Conservation (phyloP, 2,113 vertebrate species). For the Platycercus adscitus region DNA sequence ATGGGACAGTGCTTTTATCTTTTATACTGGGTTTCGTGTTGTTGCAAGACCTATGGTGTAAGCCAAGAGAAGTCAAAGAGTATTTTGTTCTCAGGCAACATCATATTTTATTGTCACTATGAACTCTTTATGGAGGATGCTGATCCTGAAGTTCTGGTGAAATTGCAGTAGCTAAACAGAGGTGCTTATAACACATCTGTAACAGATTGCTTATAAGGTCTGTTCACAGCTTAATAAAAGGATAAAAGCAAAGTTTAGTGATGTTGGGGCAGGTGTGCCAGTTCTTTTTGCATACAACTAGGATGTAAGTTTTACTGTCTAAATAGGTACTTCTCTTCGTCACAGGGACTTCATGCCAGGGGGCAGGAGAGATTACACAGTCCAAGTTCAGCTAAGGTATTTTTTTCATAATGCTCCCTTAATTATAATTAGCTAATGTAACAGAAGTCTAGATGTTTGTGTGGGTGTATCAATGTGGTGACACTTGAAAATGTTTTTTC, state of each 20-base stretch:
- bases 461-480: neutral
- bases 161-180: neutral
- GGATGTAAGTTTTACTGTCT: neutral
- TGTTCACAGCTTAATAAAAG: neutral
- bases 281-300: neutral
- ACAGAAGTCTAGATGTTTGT: neutral
- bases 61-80: neutral
- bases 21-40: neutral
- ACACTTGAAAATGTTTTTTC: neutral
- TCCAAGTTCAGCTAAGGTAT: constrained; percentile 95
- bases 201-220: fast-evolving
- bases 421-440: neutral
- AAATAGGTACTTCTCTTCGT: neutral
- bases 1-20: neutral
- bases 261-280: neutral
- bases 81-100: neutral
- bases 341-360: constrained; percentile 93
- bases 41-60: neutral
- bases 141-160: neutral
- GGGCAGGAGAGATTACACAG: constrained; percentile 94
- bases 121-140: neutral
- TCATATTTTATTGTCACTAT: neutral
- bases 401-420: neutral
- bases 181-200: neutral
- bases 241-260: neutral